Percentiles rank a stretch among this genome's conserved stretches.
Conservation (phyloP, 1,140 invertebrate species). For the Drosophila miranda region DNA sequence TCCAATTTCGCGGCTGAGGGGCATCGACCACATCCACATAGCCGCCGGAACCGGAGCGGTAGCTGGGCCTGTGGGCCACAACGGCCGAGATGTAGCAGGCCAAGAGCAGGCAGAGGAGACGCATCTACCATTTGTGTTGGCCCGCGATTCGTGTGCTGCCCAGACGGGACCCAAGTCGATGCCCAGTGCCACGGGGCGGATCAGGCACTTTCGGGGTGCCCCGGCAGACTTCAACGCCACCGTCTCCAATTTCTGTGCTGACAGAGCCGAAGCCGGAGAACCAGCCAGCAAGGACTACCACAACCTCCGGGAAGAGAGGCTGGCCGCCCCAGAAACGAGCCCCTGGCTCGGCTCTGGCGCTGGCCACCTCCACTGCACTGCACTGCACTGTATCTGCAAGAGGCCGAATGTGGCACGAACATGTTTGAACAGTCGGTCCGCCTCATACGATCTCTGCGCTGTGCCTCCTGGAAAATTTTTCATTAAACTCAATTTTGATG, state of each 20-base stretch:
- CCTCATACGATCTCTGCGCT: too few relatives aligned
- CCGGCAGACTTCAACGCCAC: slow-evolving; percentile 26
- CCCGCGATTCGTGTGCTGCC: slow-evolving; percentile 67
- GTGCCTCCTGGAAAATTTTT: slow-evolving; percentile 2
- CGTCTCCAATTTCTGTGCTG: slow-evolving; percentile 61
- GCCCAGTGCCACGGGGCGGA: slow-evolving; percentile 12
- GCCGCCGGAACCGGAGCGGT: slow-evolving; percentile 20
- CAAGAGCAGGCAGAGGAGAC: slow-evolving; percentile 63
- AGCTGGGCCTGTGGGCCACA: slow-evolving; percentile 39
- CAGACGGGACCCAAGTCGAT: slow-evolving; percentile 66
- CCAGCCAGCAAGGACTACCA: neutral
- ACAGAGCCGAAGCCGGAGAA: slow-evolving; percentile 17
- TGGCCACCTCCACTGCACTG: slow-evolving; percentile 26
- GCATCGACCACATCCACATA: slow-evolving; percentile 56
- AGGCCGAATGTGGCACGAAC: too few relatives aligned
- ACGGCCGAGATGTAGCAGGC: slow-evolving; percentile 52
- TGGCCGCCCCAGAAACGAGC: slow-evolving; percentile 55
- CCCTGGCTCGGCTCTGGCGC: slow-evolving; percentile 58
- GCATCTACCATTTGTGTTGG: slow-evolving; percentile 55
- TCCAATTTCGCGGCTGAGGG: slow-evolving; percentile 69
- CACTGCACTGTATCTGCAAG: too few relatives aligned
- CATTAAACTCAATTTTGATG: too few relatives aligned
- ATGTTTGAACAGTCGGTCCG: too few relatives aligned
- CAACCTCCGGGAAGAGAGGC: slow-evolving; percentile 26
- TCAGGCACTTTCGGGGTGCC: slow-evolving; percentile 47